Conservation (phyloP, 2,113 vertebrate genomes). For the Phalacrocorax brasilianus region DNA sequence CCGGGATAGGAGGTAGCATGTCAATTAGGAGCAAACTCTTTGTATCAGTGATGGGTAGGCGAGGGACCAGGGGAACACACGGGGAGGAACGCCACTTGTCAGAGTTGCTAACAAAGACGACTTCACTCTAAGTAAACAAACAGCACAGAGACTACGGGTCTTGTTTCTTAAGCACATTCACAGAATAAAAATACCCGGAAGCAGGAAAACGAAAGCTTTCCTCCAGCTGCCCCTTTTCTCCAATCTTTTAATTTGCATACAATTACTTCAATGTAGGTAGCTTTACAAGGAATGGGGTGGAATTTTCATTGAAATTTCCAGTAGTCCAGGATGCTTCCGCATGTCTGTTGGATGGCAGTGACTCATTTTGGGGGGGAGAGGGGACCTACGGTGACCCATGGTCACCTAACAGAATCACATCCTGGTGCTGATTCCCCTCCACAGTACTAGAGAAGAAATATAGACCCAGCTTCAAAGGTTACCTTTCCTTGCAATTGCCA, state of each 20-base stretch:
- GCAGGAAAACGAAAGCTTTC: not conserved
- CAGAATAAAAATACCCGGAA: not conserved
- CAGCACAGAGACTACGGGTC: not conserved
- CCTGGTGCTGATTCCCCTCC: not conserved
- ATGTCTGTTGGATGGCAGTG: not conserved
- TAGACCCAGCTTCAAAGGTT: not conserved
- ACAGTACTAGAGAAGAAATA: not conserved
- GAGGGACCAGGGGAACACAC: not conserved
- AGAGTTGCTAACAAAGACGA: not conserved
- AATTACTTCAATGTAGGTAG: not conserved
- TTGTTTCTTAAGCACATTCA: not conserved
- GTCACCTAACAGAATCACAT: not conserved
- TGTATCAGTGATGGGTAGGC: not conserved
- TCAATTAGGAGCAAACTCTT: constrained; percentile 1
- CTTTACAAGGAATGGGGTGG: not conserved
- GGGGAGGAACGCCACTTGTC: not conserved
- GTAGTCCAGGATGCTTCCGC: not conserved
- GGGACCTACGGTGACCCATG: not conserved
- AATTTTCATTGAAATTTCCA: not conserved
- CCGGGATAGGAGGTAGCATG: not conserved
- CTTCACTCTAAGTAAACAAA: not conserved
- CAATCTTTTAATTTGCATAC: not conserved
- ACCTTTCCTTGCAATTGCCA: not conserved
- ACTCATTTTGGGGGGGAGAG: fast-evolving
- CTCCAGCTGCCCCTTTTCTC: not conserved